These are phyloP conservation scores for Sinocyclocheilus grahami DNA, from an alignment of 2,113 vertebrate genomes.

Conservation along the genomic window DNA sequence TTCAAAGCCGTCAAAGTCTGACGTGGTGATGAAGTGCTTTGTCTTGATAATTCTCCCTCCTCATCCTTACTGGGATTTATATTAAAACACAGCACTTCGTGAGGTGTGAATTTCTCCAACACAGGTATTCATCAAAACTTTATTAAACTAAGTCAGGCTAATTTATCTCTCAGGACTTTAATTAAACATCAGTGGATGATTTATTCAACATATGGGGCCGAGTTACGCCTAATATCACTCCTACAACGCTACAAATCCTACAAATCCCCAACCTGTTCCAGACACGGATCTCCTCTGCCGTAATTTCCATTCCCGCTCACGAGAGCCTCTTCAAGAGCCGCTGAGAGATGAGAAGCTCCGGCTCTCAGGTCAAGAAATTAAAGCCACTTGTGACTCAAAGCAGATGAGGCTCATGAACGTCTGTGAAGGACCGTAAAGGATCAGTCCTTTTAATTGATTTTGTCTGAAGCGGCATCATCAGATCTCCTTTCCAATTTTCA, in stretches of 20 bases:
- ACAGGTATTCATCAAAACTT: slow-evolving; percentile 33
- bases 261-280: slow-evolving; percentile 8
- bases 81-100: neutral
- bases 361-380: slow-evolving; percentile 28
- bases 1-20: neutral
- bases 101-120: slow-evolving; percentile 11
- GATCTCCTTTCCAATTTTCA: no score
- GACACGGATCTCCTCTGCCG: neutral
- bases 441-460: neutral
- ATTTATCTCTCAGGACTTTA: slow-evolving; percentile 23
- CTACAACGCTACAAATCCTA: slow-evolving; percentile 1
- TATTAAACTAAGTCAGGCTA: neutral
- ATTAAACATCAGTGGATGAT: slow-evolving; percentile 40
- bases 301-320: neutral
- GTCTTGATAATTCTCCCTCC: neutral
- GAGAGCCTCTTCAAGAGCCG: neutral
- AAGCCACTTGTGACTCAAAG: slow-evolving; percentile 40
- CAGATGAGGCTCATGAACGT: slow-evolving; percentile 10
- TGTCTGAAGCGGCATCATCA: neutral
- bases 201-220: slow-evolving; percentile 26
- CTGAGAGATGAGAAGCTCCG: neutral
- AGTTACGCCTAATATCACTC: neutral
- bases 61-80: neutral
- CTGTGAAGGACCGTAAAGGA: slow-evolving; percentile 30
- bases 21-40: neutral